Conservation (phyloP, 2,797 vertebrate species). For the Schizopygopsis pylzovi region DNA sequence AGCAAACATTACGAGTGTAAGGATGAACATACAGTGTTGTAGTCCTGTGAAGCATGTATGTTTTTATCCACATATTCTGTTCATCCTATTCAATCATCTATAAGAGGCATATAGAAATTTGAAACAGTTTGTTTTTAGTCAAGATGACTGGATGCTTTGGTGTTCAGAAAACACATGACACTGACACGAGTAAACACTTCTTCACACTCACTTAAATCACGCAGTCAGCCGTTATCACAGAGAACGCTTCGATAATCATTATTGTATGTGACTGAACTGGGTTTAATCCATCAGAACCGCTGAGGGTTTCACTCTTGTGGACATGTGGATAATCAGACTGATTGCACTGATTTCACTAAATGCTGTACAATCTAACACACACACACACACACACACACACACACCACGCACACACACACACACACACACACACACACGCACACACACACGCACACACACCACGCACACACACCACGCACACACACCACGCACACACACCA, state of each 20-base stretch:
- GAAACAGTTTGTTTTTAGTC: no score
- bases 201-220: slow-evolving; percentile 8
- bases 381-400: no score
- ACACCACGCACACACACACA: no score
- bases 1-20: neutral
- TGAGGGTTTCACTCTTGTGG: neutral
- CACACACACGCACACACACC: no score
- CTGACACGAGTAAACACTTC: neutral
- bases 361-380: neutral
- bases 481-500: no score
- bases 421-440: no score
- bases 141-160: no score
- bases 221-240: neutral
- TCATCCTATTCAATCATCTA: neutral
- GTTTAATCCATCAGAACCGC: neutral
- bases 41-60: neutral
- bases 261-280: neutral
- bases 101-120: neutral
- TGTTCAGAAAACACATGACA: neutral
- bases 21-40: neutral
- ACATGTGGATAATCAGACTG: neutral
- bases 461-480: no score
- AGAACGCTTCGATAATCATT: neutral
- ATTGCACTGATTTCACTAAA: neutral
- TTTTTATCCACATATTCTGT: neutral